Evolutionary conservation across 2,797 vertebrate species (phyloP).

Genomic region (Propithecus perrieri): DNA sequence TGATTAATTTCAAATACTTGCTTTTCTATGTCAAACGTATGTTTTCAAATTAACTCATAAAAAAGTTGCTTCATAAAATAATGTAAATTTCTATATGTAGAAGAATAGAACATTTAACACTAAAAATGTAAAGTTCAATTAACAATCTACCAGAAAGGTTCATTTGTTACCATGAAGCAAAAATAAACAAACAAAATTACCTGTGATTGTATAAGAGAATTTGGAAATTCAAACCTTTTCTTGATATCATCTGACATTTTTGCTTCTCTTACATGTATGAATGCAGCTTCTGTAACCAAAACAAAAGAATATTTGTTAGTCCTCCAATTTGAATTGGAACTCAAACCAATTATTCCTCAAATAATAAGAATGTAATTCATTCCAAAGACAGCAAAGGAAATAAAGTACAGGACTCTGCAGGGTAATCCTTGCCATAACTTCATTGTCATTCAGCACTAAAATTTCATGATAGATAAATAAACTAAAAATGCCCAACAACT

Average conservation of each 20-base stretch:
- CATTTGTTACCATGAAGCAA: slow-evolving; percentile 45
- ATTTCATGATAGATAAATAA: neutral
- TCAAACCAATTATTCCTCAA: slow-evolving; percentile 24
- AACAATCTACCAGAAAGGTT: neutral
- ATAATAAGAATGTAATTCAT: slow-evolving; percentile 26
- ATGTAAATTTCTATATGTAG: neutral
- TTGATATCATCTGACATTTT: slow-evolving; percentile 91
- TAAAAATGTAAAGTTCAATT: slow-evolving; percentile 45
- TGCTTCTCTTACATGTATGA: slow-evolving; percentile 54
- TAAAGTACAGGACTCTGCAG: neutral
- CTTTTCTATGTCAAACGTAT: neutral
- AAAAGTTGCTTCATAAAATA: slow-evolving; percentile 13
- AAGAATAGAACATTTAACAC: slow-evolving; percentile 45
- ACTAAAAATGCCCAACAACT: neutral
- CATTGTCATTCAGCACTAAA: neutral
- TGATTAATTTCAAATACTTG: slow-evolving; percentile 48
- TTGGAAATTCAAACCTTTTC: slow-evolving; percentile 93
- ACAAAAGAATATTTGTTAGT: slow-evolving; percentile 64
- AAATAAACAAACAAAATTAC: slow-evolving; percentile 83
- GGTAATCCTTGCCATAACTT: neutral
- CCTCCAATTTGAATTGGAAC: neutral
- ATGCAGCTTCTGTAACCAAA: slow-evolving; percentile 76
- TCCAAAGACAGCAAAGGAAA: slow-evolving; percentile 37
- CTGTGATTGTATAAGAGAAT: slow-evolving; percentile 93
- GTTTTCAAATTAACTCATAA: slow-evolving; percentile 39